A percentile compares a stretch with the other conserved stretches of the same genome.
Conservation (phyloP, 2,113 vertebrate genomes). For the Aramus guarauna region DNA sequence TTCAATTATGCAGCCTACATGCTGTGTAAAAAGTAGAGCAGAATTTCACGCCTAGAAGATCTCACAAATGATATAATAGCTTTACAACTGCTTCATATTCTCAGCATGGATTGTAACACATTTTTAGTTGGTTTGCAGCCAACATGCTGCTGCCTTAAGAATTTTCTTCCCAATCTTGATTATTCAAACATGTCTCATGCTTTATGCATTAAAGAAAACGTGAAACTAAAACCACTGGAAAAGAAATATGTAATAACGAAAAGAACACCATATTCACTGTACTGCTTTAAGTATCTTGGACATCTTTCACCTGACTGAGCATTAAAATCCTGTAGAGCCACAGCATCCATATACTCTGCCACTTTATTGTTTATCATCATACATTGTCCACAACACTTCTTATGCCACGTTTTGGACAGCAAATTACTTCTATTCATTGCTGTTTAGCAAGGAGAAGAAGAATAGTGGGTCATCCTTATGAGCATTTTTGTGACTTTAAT, state of each 20-base stretch:
- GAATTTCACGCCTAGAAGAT: slow-evolving; percentile 22
- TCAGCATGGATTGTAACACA: neutral
- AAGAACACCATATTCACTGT: neutral
- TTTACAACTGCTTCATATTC: slow-evolving; percentile 26
- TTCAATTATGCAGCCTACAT: slow-evolving; percentile 18
- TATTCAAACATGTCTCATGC: neutral
- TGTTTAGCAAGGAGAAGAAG: neutral
- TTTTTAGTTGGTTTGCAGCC: slow-evolving; percentile 28
- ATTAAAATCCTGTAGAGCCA: neutral
- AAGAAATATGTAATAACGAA: neutral
- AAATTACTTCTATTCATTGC: neutral
- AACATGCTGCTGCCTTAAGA: slow-evolving; percentile 20
- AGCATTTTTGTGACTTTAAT: neutral
- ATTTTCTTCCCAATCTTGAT: slow-evolving; percentile 13
- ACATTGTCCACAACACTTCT: neutral
- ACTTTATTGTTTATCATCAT: neutral
- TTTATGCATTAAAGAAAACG: neutral
- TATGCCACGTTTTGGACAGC: neutral
- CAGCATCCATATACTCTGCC: neutral
- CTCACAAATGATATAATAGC: neutral
- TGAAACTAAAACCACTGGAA: neutral
- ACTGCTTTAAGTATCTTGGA: neutral
- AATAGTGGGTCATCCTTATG: neutral
- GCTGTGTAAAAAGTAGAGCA: slow-evolving; percentile 30
- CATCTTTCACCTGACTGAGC: neutral